phyloP scores from a whole-genome alignment of 2,113 vertebrate species.

The Psittacara wagleri region DNA sequence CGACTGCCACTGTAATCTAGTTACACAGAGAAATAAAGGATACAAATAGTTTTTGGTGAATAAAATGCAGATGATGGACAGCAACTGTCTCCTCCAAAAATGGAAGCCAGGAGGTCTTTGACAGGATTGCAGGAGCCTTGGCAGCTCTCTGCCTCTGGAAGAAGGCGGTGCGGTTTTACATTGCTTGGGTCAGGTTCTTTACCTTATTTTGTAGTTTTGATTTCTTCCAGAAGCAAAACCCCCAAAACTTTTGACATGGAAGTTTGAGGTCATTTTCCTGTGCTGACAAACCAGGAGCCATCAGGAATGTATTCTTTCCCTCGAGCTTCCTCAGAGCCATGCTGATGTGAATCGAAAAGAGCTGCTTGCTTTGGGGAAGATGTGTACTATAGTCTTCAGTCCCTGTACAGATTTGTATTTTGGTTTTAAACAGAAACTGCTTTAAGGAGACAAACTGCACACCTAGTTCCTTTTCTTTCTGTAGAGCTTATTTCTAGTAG shows the following conservation, averaged over 20 bases:
- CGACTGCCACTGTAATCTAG: neutral
- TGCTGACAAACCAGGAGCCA: neutral
- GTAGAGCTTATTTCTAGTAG: conserved; percentile 47
- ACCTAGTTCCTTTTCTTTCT: conserved; percentile 2
- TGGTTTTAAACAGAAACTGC: conserved; percentile 19
- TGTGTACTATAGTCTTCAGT: neutral
- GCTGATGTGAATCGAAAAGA: conserved; percentile 43
- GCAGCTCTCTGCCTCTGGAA: neutral
- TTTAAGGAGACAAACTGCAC: conserved; percentile 56
- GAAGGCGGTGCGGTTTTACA: neutral
- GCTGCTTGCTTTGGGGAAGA: conserved; percentile 26
- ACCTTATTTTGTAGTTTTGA: neutral
- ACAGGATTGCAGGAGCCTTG: neutral
- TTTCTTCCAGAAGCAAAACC: neutral
- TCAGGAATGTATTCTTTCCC: neutral
- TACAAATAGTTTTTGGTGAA: neutral
- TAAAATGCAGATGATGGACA: neutral
- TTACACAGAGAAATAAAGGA: neutral
- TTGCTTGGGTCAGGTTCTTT: neutral
- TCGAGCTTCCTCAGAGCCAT: conserved; percentile 33
- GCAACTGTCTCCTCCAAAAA: neutral
- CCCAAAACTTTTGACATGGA: neutral
- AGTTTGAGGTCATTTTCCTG: neutral
- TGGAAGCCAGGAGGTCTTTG: neutral
- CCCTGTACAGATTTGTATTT: conserved; percentile 30